Base-by-base conservation (phyloP, 2,797 vertebrate genomes). In the Chiropotes sagulatus region DNA sequence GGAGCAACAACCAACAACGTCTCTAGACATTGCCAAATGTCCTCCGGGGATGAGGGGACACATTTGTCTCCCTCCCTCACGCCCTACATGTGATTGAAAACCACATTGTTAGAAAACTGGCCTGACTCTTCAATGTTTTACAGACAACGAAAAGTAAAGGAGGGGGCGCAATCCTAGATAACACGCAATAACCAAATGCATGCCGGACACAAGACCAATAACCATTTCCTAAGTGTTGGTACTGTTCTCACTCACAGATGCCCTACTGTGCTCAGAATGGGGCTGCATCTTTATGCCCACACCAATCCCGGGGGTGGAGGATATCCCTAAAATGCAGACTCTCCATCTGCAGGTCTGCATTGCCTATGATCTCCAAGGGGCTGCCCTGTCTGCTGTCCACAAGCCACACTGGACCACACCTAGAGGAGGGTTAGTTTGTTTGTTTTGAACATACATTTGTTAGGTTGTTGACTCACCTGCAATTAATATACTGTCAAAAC, bases 191-290 rank as follows among this genome's bases (percentile, higher is more conserved):
- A 33, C 54, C 46, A 61, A 22, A 19, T 2, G 1, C 5, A 13
- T 28, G n/a, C 30, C 0, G 0, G 52, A 30, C 10, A 2, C 4
- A 0, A 28, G 36, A 5, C 7, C 30, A 36, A 39, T 20, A 12
- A 3, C 7, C 48, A 9, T 30, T 44, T 83, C 67, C 22, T 39
- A 54, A n/a, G 19, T 1, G 17, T 5, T 28, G 33, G 20, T 14
- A 13, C 20, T 1, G 2, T n/a, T 6, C 30, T 46, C 75, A 4
- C 41, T 4, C 41, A 39, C 17, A 54, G 2, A 14, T 0, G 41
- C 11, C 36, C 26, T 26, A 19, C 73, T 52, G 61, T 0, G 50
- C 75, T 33, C 36, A 2, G 24, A 26, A 28, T 10, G 4, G 4
- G 3, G 28, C 36, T 5, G 17, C 61, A 5, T 26, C 50, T 33